Percentiles rank a stretch among this genome's conserved stretches.
These are phyloP conservation scores for Conops quadrifasciatus DNA, from an alignment of 2,888 invertebrate species.

Conservation along the genomic window DNA sequence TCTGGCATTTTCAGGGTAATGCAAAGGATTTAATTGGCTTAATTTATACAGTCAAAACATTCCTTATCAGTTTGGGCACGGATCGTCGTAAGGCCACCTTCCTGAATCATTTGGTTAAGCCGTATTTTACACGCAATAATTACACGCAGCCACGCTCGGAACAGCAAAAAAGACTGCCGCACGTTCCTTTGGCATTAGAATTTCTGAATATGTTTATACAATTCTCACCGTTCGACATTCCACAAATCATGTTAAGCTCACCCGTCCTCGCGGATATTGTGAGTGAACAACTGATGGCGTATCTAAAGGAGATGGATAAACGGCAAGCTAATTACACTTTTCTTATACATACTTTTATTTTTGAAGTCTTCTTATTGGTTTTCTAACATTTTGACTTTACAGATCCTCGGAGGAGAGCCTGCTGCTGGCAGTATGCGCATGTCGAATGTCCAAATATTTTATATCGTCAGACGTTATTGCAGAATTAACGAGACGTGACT, in stretches of 20 bases:
- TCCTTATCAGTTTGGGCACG: conserved; percentile 56
- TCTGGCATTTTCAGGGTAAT: conserved; percentile 37
- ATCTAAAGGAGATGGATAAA: conserved; percentile 53
- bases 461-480: conserved; percentile 56
- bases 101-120: conserved; percentile 55
- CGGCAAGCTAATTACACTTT: conserved; percentile 53
- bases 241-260: conserved; percentile 59
- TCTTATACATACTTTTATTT: not conserved
- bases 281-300: conserved; percentile 58
- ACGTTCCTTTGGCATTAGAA: conserved; percentile 57
- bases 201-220: conserved; percentile 62
- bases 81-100: conserved; percentile 58
- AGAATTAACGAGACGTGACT: conserved; percentile 52
- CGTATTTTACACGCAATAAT: conserved; percentile 53
- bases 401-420: conserved; percentile 57
- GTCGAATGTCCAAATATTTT: conserved; percentile 61
- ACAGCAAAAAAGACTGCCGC: conserved; percentile 35
- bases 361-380: no score
- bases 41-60: conserved; percentile 60
- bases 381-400: not conserved
- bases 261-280: conserved; percentile 62
- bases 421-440: conserved; percentile 59
- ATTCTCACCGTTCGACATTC: conserved; percentile 57
- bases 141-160: conserved; percentile 32
- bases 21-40: conserved; percentile 54